Percentiles rank a stretch among this genome's conserved stretches.
Conservation (phyloP, 1,140 invertebrate genomes). For the Aricia agestis region DNA sequence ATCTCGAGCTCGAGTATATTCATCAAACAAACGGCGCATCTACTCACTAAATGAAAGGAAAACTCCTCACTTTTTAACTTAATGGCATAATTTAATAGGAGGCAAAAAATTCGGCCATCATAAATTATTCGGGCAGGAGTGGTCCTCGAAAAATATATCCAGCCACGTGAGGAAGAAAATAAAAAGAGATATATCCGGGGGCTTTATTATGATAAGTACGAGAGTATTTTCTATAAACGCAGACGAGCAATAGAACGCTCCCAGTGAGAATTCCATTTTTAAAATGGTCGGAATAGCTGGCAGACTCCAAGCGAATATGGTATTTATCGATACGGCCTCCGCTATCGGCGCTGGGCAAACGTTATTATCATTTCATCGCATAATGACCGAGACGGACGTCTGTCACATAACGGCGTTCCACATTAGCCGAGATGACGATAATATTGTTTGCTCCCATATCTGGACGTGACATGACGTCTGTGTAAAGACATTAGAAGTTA, state of each 20-base stretch:
- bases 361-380: constrained; percentile 39
- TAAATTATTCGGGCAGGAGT: neutral
- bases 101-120: neutral
- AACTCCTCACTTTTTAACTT: neutral
- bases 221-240: neutral
- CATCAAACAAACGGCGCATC: constrained; percentile 7
- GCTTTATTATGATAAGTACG: neutral
- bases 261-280: constrained; percentile 1
- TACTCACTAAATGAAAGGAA: constrained; percentile 13
- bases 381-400: constrained; percentile 34
- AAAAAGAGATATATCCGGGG: neutral
- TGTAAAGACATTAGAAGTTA: constrained; percentile 4
- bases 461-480: constrained; percentile 9
- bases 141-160: too few species aligned
- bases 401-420: constrained; percentile 36
- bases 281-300: constrained; percentile 11
- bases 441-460: constrained; percentile 36
- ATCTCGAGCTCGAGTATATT: neutral
- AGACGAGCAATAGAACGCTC: neutral
- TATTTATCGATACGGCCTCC: constrained; percentile 16
- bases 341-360: constrained; percentile 30
- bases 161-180: neutral
- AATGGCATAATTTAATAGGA: constrained; percentile 1
- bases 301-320: neutral
- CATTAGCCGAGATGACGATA: constrained; percentile 39